Conservation (phyloP, 2,113 vertebrate species). For the Pollimyrus isidori region DNA sequence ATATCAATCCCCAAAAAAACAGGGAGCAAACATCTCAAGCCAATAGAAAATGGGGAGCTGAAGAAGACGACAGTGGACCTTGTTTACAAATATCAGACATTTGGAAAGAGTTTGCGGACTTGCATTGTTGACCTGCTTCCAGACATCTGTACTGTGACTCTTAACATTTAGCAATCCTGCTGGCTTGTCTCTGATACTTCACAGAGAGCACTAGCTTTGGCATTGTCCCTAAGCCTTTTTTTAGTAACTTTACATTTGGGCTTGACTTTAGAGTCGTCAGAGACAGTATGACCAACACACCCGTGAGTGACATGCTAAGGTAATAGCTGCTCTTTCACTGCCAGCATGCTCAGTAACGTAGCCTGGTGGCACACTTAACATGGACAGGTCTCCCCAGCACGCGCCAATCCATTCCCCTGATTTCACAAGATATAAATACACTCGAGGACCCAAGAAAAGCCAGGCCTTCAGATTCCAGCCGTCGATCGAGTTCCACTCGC, state of each 20-base stretch:
- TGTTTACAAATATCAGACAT: background rate
- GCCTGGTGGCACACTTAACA: background rate
- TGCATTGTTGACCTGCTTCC: background rate
- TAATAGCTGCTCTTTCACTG: background rate
- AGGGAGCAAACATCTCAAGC: background rate
- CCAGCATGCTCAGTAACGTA: background rate
- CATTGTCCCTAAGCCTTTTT: background rate
- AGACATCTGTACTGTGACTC: background rate
- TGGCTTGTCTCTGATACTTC: background rate
- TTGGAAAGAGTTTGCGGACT: background rate
- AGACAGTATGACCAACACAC: background rate
- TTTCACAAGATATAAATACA: constrained; percentile 5
- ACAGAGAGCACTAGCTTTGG: background rate
- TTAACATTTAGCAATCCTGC: background rate
- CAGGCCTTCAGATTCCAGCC: background rate
- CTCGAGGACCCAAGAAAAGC: background rate
- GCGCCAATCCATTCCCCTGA: background rate
- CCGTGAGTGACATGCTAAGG: background rate
- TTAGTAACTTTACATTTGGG: background rate
- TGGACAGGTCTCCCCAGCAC: background rate
- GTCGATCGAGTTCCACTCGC: background rate
- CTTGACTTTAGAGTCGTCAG: background rate
- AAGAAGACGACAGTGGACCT: background rate
- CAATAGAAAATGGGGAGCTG: background rate
- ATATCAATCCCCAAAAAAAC: background rate